phyloP scores from a whole-genome alignment of 1,140 invertebrate genomes.

The Pseudomyrmex flavicornis region DNA sequence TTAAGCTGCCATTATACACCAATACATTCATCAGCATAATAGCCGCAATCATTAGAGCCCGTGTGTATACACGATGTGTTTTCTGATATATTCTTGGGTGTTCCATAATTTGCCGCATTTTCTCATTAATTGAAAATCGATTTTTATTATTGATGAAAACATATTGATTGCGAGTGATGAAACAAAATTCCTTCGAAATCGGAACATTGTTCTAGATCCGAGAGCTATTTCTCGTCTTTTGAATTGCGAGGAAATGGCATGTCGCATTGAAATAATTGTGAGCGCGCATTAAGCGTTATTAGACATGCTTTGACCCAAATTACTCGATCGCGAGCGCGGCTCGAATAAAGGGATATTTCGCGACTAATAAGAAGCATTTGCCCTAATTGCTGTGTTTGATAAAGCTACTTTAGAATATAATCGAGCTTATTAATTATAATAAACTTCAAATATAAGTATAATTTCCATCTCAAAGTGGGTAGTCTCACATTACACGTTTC shows the following conservation, averaged over 20 bases:
- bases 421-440: conserved; percentile 48
- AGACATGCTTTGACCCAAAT: conserved; percentile 46
- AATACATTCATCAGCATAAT: conserved; percentile 59
- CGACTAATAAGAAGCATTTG: conserved; percentile 57
- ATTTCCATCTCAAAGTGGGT: conserved; percentile 12
- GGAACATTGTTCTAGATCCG: not conserved
- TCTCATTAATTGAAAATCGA: conserved; percentile 11
- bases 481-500: not conserved
- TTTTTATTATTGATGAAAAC: not conserved
- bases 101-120: conserved; percentile 10
- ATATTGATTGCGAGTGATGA: not conserved
- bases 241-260: conserved; percentile 10
- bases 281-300: conserved; percentile 35
- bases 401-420: conserved; percentile 35
- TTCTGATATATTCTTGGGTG: conserved; percentile 3
- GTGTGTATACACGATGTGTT: not conserved
- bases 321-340: conserved; percentile 42
- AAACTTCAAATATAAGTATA: conserved; percentile 4
- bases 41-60: conserved; percentile 32
- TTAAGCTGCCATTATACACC: conserved; percentile 66
- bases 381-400: conserved; percentile 42
- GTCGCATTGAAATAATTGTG: conserved; percentile 27
- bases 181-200: not conserved
- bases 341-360: conserved; percentile 40
- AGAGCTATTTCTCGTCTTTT: not conserved